A percentile compares a stretch with the other conserved stretches of the same genome.
Evolutionary conservation across 2,797 vertebrate species (phyloP).

Genomic region (Platyrinchus mystaceus): DNA sequence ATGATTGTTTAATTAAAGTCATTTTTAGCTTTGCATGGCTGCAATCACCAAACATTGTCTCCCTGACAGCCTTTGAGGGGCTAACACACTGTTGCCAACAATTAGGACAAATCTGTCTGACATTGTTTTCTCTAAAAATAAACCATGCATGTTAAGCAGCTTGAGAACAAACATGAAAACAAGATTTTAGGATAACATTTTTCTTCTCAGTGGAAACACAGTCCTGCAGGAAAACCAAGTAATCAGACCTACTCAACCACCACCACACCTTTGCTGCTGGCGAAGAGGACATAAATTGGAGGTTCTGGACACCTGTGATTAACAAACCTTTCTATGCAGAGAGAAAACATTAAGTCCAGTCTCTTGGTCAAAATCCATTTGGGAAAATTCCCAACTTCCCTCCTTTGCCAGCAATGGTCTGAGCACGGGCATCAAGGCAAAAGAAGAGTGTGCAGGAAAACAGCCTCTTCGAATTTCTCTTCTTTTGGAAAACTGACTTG

Average conservation of each 20-base stretch:
- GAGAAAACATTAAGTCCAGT: not conserved
- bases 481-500: not conserved
- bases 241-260: not conserved
- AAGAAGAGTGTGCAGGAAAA: accelerated
- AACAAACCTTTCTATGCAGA: not conserved
- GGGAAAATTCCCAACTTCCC: not conserved
- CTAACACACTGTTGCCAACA: slow-evolving; percentile 63
- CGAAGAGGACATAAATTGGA: accelerated
- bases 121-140: slow-evolving; percentile 72
- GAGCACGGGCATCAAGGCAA: not conserved
- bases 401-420: not conserved
- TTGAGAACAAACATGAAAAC: slow-evolving; percentile 55
- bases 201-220: not conserved
- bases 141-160: slow-evolving; percentile 64
- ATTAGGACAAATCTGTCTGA: slow-evolving; percentile 71
- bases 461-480: not conserved
- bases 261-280: not conserved
- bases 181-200: slow-evolving; percentile 40
- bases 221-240: not conserved
- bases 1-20: slow-evolving; percentile 64
- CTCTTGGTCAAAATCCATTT: not conserved
- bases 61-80: slow-evolving; percentile 63
- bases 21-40: slow-evolving; percentile 61
- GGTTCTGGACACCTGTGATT: not conserved
- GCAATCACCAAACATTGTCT: slow-evolving; percentile 72